Percentiles rank a stretch among this genome's conserved stretches.
Conservation (phyloP, 2,797 vertebrate genomes). For the Carapus acus region DNA sequence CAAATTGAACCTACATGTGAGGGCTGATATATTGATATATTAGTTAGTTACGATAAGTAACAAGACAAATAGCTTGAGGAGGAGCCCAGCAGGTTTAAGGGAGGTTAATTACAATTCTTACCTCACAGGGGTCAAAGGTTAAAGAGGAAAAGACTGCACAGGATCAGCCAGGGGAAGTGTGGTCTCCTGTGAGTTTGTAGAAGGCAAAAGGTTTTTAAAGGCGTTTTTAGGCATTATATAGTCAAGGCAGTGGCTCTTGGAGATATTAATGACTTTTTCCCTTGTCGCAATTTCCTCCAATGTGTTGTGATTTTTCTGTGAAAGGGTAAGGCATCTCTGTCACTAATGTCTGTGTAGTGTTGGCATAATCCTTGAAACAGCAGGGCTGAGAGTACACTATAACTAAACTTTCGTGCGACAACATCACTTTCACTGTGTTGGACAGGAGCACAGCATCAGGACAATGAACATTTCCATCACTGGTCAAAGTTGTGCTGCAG, state of each 20-base stretch:
- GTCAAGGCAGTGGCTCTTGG: too few relatives aligned
- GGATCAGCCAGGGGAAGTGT: background rate
- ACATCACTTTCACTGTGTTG: background rate
- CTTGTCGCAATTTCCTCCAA: too few relatives aligned
- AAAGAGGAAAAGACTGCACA: slow-evolving; percentile 16
- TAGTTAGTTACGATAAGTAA: slow-evolving; percentile 21
- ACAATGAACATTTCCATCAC: background rate
- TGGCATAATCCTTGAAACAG: background rate
- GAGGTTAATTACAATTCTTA: slow-evolving; percentile 64
- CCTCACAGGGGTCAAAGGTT: slow-evolving; percentile 33
- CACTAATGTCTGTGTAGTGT: slow-evolving; percentile 1
- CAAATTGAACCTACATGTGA: slow-evolving; percentile 4
- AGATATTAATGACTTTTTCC: too few relatives aligned
- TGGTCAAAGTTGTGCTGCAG: background rate
- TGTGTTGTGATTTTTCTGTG: background rate
- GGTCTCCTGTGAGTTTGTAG: background rate
- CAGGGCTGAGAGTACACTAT: too few relatives aligned
- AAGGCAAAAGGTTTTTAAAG: too few relatives aligned
- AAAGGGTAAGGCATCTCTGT: background rate
- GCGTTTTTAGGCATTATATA: too few relatives aligned
- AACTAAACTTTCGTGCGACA: too few relatives aligned
- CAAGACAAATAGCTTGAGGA: slow-evolving; percentile 41
- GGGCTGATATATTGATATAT: slow-evolving; percentile 21
- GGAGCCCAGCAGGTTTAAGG: slow-evolving; percentile 42
- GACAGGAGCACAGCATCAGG: background rate